Base-by-base conservation (phyloP, 2,888 invertebrate genomes). In the Smittia sp. region DNA sequence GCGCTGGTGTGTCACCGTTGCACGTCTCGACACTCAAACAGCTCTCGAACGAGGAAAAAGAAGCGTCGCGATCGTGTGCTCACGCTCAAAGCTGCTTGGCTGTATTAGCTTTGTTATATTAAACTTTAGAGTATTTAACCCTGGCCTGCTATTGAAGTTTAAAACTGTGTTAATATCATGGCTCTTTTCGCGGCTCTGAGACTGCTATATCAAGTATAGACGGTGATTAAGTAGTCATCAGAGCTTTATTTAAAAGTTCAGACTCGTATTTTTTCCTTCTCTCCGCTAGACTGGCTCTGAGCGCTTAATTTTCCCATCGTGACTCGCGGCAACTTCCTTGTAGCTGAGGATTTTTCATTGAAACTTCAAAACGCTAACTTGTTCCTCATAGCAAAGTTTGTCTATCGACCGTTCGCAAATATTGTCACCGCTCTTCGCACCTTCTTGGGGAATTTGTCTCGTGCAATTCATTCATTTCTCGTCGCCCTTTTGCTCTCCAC, bases 101-200 rank as follows among this genome's bases (percentile, higher is more conserved):
- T 72, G 54, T 72, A 27, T 72, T 54, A 32, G 20, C 13, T 72
- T 72, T 69, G 41, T 69, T 69, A 69, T 32, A 72, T 58, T 62
- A 25, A 73, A 39, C 27, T 22, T 73, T 38, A 32, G 27, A 39
- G 46, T 20, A 32, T n/a, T n/a, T n/a, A 73, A 63, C 73, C 73
- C 46, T 73, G 73, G 63, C 73, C 73, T 73, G 73, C 73, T 73
- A 73, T 73, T 73, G 73, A 73, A 73, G 65, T 65, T 72, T 65
- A 39, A 73, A 73, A 73, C 39, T 65, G 73, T 73, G 73, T 73
- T 73, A 73, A 73, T 73, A 65, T 72, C 72, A 72, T 72, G 72
- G 72, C 72, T 72, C 41, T 52, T 69, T 69, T 70, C 52, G 72
- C 54, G 62, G 27, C 72, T 69, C 69, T 54, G n/a, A 54, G 52